Percentiles rank a stretch among this genome's conserved stretches.
phyloP scores from a whole-genome alignment of 2,113 vertebrate genomes.

The Baryphthengus martii region DNA sequence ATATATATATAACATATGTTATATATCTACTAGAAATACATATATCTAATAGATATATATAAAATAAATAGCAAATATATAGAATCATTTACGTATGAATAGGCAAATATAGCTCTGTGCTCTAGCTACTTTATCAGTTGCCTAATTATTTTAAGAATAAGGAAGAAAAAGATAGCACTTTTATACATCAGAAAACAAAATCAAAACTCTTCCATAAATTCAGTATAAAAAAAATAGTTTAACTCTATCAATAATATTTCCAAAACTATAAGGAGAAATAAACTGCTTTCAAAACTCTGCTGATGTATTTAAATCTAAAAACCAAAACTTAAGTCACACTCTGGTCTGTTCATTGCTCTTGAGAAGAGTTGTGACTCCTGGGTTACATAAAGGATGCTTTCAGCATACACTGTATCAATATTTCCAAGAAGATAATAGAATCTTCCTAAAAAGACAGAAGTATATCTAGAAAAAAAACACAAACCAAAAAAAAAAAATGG shows the following conservation, averaged over 20 bases:
- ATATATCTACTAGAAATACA: not conserved
- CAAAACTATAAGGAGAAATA: not conserved
- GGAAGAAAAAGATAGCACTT: not conserved
- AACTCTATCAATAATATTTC: not conserved
- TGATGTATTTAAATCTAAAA: not conserved
- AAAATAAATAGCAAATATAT: not conserved
- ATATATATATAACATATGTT: not conserved
- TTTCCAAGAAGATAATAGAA: not conserved
- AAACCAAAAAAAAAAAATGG: no score
- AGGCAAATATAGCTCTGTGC: not conserved
- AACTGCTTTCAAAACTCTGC: not conserved
- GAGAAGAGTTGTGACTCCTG: not conserved
- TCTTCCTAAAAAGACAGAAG: not conserved
- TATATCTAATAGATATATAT: no score
- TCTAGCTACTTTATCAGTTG: not conserved
- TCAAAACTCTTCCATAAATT: not conserved
- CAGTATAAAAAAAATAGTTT: rapidly evolving
- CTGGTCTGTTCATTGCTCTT: not conserved
- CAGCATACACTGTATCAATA: not conserved
- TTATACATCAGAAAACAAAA: not conserved
- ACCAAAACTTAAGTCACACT: not conserved
- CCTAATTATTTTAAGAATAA: not conserved
- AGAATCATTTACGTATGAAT: not conserved
- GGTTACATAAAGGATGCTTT: not conserved
- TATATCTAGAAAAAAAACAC: not conserved